Percentiles rank a stretch among this genome's conserved stretches.
Evolutionary conservation across 1,140 invertebrate genomes (phyloP).

Genomic region (Saccostrea cuccullata): DNA sequence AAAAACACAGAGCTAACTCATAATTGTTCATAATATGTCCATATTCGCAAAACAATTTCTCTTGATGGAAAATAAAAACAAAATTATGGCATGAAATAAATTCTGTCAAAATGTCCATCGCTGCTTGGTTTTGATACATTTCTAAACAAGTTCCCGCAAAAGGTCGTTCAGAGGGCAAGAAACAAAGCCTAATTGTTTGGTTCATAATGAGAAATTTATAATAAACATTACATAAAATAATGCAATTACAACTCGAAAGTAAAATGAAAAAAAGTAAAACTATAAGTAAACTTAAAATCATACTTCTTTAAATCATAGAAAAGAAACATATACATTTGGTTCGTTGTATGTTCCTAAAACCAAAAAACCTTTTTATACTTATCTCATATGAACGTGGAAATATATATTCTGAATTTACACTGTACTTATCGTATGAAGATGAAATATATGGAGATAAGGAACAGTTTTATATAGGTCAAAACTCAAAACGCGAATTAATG

Average conservation of each 20-base stretch:
- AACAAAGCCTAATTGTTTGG: constrained; percentile 14
- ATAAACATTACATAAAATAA: constrained; percentile 9
- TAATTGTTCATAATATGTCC: constrained; percentile 34
- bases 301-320: too few species aligned
- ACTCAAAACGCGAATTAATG: too few species aligned
- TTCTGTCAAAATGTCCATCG: constrained; percentile 30
- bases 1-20: background rate
- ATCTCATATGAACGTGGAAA: too few species aligned
- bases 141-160: background rate
- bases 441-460: too few species aligned
- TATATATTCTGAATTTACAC: too few species aligned
- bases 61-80: constrained; percentile 36
- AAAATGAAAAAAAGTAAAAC: background rate
- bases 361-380: too few species aligned
- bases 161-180: constrained; percentile 7
- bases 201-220: background rate
- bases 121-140: constrained; percentile 20
- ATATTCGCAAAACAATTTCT: constrained; percentile 33
- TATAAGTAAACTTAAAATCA: too few species aligned
- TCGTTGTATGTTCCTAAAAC: too few species aligned
- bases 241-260: background rate
- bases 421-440: too few species aligned
- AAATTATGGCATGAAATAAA: constrained; percentile 33
- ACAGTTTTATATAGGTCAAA: too few species aligned
- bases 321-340: too few species aligned